These are phyloP conservation scores for Drosophila buzzatii DNA, from an alignment of 2,888 invertebrate species.

Conservation along the genomic window DNA sequence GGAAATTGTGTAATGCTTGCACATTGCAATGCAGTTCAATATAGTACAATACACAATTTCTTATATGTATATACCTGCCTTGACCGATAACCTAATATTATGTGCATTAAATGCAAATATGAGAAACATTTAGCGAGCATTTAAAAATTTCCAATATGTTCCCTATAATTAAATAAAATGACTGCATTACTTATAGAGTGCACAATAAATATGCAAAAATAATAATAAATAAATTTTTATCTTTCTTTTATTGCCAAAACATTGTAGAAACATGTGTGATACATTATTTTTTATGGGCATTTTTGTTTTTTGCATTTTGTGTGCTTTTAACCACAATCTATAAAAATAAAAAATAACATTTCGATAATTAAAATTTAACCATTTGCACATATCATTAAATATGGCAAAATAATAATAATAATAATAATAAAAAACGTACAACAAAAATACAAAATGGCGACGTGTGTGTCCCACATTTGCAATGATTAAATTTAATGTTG, in stretches of 20 bases:
- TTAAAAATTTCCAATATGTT: background rate
- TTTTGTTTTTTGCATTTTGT: background rate
- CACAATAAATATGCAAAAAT: background rate
- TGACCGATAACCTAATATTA: background rate
- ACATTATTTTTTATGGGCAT: background rate
- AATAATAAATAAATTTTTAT: background rate
- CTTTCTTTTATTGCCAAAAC: background rate
- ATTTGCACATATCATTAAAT: constrained; percentile 16
- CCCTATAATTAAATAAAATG: background rate
- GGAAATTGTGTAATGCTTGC: too few species aligned
- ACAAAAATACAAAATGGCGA: constrained; percentile 15
- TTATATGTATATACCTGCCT: background rate
- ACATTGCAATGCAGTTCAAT: background rate
- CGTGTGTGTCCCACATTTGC: constrained; percentile 21
- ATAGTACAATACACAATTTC: background rate
- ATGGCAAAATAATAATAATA: constrained; percentile 5
- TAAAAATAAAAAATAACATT: constrained; percentile 3
- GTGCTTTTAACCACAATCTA: constrained; percentile 3
- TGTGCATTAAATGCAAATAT: background rate
- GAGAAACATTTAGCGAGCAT: background rate
- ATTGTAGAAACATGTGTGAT: background rate
- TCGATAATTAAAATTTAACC: constrained; percentile 15
- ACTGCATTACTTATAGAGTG: background rate
- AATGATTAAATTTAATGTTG: constrained; percentile 20
- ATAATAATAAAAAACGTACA: background rate